phyloP scores from a whole-genome alignment of 2,113 vertebrate genomes.

The Phalacrocorax carbo region DNA sequence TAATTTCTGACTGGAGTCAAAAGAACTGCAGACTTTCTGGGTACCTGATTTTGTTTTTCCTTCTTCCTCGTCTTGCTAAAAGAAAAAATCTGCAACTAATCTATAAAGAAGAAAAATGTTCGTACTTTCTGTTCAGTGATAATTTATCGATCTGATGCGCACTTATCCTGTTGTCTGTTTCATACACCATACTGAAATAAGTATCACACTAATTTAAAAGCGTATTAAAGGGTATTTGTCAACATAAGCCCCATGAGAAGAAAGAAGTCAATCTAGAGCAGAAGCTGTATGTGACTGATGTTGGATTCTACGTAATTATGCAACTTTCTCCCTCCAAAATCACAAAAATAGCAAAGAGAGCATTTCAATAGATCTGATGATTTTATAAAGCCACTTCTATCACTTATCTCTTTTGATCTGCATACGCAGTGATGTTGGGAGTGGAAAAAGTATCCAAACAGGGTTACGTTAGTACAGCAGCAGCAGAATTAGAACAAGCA shows the following conservation, averaged over 20 bases:
- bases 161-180: background rate
- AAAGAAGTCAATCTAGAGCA: background rate
- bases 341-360: slow-evolving; percentile 6
- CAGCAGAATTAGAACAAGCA: slow-evolving; percentile 58
- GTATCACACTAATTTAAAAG: background rate
- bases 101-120: background rate
- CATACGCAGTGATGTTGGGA: background rate
- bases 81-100: background rate
- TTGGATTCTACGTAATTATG: background rate
- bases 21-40: background rate
- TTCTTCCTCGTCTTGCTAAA: background rate
- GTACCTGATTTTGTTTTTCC: background rate
- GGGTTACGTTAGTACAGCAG: slow-evolving; percentile 59
- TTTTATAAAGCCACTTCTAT: background rate
- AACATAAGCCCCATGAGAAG: background rate
- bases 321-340: slow-evolving; percentile 17
- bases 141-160: background rate
- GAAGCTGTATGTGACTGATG: background rate
- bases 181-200: background rate
- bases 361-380: background rate
- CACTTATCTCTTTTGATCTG: slow-evolving; percentile 3
- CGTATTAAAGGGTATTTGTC: background rate
- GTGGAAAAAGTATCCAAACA: background rate
- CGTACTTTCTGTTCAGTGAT: background rate
- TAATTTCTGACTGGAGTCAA: background rate